Conservation (phyloP, 53 echinoderm and acorn worm genomes). For the Stichopus horrens region DNA sequence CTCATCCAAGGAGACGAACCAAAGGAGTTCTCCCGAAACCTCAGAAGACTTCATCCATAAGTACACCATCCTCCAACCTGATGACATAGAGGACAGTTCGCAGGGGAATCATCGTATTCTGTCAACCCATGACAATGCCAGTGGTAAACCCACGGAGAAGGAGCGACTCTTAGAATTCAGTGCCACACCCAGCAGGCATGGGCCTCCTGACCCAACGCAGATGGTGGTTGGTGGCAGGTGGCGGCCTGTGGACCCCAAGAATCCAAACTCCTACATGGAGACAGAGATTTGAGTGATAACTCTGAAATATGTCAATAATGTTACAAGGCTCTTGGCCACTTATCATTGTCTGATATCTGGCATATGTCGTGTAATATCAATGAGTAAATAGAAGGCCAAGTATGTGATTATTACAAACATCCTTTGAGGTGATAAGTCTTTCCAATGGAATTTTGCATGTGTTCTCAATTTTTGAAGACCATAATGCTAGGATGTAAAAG, state of each 20-base stretch:
- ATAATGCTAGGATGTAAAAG: too few relatives aligned
- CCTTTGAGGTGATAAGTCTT: too few relatives aligned
- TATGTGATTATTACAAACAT: too few relatives aligned
- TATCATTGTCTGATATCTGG: too few relatives aligned
- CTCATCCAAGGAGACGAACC: neutral
- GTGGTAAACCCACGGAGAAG: neutral
- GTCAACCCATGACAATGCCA: constrained; percentile 1
- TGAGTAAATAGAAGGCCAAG: too few relatives aligned
- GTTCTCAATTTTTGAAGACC: too few relatives aligned
- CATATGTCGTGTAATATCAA: too few relatives aligned
- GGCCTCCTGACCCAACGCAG: neutral
- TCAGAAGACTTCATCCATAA: constrained; percentile 34
- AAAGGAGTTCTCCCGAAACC: neutral
- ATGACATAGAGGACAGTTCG: neutral
- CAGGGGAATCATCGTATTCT: neutral
- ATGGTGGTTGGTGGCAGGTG: neutral
- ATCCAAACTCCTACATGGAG: constrained; percentile 40
- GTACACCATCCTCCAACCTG: constrained; percentile 29
- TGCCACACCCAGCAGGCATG: neutral
- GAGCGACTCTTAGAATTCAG: constrained; percentile 7
- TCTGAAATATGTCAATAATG: neutral
- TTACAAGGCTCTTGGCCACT: too few relatives aligned
- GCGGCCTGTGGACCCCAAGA: constrained; percentile 23
- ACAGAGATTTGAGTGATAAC: constrained; percentile 10
- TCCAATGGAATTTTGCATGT: too few relatives aligned